These are phyloP conservation scores for Yponomeuta sedellus DNA, from an alignment of 2,888 invertebrate genomes.

Conservation along the genomic window DNA sequence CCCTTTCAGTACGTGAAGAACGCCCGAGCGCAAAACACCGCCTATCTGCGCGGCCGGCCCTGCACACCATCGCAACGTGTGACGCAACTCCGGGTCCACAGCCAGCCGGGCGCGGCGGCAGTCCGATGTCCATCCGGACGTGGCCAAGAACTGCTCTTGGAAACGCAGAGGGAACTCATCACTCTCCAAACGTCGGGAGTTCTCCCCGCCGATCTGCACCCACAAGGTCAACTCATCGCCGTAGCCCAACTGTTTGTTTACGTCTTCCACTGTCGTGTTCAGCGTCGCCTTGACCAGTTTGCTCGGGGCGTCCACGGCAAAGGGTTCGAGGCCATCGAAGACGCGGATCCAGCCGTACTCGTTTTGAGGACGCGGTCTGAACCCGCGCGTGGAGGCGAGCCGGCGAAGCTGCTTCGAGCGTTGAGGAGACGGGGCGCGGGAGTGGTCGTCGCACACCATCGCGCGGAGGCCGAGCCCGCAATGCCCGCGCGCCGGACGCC, in stretches of 20 bases:
- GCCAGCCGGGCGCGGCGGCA: conserved; percentile 78
- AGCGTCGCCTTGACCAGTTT: conserved; percentile 75
- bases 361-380: conserved; percentile 47
- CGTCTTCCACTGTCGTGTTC: conserved; percentile 74
- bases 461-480: conserved; percentile 36
- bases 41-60: conserved; percentile 73
- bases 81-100: conserved; percentile 80
- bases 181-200: conserved; percentile 69
- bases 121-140: conserved; percentile 76
- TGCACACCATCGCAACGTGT: conserved; percentile 78
- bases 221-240: conserved; percentile 66
- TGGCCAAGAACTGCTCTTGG: conserved; percentile 78
- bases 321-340: conserved; percentile 74
- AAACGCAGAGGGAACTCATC: conserved; percentile 76
- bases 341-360: conserved; percentile 79
- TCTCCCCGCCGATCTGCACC: conserved; percentile 76
- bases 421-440: conserved; percentile 67
- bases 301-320: conserved; percentile 68
- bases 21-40: conserved; percentile 63
- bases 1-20: conserved; percentile 78
- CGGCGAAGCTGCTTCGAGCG: conserved; percentile 67
- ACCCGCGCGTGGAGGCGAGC: conserved; percentile 70
- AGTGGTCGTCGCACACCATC: conserved; percentile 69
- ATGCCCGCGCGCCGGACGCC: conserved; percentile 35
- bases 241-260: conserved; percentile 67